phyloP scores from a whole-genome alignment of 2,113 vertebrate species.

The Gorsachius goisagi region DNA sequence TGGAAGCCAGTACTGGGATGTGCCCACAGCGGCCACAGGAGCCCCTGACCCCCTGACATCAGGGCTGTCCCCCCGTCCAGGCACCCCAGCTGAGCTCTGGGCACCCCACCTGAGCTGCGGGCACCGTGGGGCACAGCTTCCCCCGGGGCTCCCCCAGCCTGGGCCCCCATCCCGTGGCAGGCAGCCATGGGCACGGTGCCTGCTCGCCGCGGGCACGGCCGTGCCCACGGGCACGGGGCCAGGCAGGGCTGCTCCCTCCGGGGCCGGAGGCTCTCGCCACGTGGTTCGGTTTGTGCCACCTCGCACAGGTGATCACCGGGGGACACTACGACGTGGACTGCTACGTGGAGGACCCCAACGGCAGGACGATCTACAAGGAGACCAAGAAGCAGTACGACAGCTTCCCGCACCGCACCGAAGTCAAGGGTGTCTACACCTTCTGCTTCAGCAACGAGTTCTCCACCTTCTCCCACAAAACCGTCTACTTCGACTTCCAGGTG shows the following conservation, averaged over 20 bases:
- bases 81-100: not conserved
- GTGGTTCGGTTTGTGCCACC: not conserved
- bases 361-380: conserved; percentile 82
- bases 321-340: conserved; percentile 94
- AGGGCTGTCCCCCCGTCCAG: not conserved
- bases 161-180: rapidly evolving
- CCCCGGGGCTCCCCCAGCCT: not conserved
- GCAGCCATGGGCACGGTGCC: not conserved
- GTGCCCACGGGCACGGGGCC: not conserved
- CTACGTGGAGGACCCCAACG: conserved; percentile 81
- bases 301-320: conserved; percentile 83
- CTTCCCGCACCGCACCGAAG: conserved; percentile 76
- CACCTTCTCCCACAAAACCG: conserved; percentile 86
- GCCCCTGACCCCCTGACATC: not conserved
- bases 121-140: not conserved
- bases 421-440: conserved; percentile 83
- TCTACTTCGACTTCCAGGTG: conserved; percentile 87
- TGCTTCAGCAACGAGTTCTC: conserved; percentile 96
- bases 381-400: conserved; percentile 89
- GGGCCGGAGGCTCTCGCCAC: not conserved
- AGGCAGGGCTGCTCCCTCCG: not conserved
- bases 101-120: not conserved
- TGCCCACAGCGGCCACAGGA: not conserved
- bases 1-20: not conserved
- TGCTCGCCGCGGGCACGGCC: rapidly evolving